Base-by-base conservation (phyloP, 2,797 vertebrate species). In the Synaphobranchus kaupii region DNA sequence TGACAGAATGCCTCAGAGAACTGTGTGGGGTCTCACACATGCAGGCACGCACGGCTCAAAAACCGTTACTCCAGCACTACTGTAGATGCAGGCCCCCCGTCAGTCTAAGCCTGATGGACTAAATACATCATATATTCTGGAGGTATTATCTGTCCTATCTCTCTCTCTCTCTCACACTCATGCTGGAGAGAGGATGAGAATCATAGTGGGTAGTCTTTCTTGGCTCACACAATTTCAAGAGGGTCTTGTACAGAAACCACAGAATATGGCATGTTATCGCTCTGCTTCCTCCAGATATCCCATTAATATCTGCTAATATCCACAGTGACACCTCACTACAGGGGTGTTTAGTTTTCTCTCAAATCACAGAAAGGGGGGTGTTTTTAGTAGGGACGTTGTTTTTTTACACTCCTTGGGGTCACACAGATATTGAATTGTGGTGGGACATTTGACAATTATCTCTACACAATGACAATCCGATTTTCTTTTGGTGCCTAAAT, bases 101-200 rank as follows among this genome's bases (percentile, higher is more conserved):
- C 93, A 92, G 90, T 95, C 95, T 96, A 95, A 95, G 93, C 94
- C 95, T 89, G 90, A 94, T 93, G 95, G 95, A 96, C 95, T 95
- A 94, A 94, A 94, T 96, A 96, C 97, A 97, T 97, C 96, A 94
- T 95, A 96, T 96, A 96, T 97, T 97, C 96, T 95, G 94, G 92
- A 96, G 93, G 95, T 94, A 94, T 95, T 93, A 94, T 88, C 90
- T 87, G 84, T 85, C 90, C 88, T 76, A 88, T 89, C 90, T 89
- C 66, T 88, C 63, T 60, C 85, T 86, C 85, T 86, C 88, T n/a
- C 81, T 86, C n/a, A 63, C 34, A 47, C 84, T 68, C 63, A 58
- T 63, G 80, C 84, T 88, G 60, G 87, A 88, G 86, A 82, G 83
- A 76, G 34, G 10, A 63, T 7, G 85, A 68, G 47, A 86, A 78